Conservation (phyloP, 2,113 vertebrate genomes). For the Nothocercus nigrocapillus region DNA sequence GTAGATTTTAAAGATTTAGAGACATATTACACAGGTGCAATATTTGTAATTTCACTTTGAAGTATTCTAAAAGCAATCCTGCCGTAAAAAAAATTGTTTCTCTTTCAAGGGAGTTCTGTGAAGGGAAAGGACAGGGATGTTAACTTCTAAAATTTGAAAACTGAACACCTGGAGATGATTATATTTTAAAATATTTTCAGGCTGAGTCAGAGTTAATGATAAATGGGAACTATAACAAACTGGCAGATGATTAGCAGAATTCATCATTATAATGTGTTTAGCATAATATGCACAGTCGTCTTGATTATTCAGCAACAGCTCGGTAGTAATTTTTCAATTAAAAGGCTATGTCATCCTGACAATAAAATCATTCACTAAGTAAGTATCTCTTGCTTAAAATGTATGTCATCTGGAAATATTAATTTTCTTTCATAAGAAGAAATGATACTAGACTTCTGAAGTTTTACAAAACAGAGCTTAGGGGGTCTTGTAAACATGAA, state of each 20-base stretch:
- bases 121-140: not conserved
- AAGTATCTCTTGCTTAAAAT: not conserved
- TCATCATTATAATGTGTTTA: slow-evolving; percentile 19
- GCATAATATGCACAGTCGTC: slow-evolving; percentile 8
- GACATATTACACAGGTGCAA: not conserved
- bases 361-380: not conserved
- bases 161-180: slow-evolving; percentile 26
- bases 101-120: not conserved
- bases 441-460: not conserved
- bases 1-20: not conserved
- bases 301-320: slow-evolving; percentile 30
- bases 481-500: not conserved
- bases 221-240: not conserved
- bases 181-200: slow-evolving; percentile 18
- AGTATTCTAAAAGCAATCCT: not conserved
- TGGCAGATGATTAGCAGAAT: slow-evolving; percentile 26
- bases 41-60: not conserved
- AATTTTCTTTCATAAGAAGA: not conserved
- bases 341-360: not conserved
- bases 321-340: slow-evolving; percentile 24
- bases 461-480: not conserved
- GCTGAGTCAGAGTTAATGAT: slow-evolving; percentile 19
- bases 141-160: not conserved
- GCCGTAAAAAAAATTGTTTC: not conserved
- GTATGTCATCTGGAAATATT: not conserved